Evolutionary conservation across 2,113 vertebrate species (phyloP).

Genomic region (Ailurus styani): DNA sequence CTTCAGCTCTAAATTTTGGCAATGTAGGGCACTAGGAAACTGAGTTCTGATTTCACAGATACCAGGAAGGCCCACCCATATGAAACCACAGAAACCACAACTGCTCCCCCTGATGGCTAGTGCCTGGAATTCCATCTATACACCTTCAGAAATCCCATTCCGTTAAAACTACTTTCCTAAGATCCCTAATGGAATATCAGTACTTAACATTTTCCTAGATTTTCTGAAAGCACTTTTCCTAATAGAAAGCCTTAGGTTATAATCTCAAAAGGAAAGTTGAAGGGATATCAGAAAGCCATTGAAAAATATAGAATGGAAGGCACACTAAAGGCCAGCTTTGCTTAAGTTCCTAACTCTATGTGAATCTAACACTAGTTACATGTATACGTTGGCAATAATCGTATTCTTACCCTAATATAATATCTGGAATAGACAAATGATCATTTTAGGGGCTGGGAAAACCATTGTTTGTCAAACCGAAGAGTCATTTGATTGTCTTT

Average conservation of each 20-base stretch:
- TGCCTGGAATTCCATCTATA: background rate
- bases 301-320: background rate
- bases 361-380: background rate
- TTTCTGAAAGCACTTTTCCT: conserved; percentile 10
- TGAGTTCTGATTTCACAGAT: background rate
- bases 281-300: background rate
- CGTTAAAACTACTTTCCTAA: background rate
- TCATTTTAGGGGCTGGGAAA: background rate
- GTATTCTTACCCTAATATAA: background rate
- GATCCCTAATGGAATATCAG: background rate
- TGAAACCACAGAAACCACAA: conserved; percentile 27
- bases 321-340: background rate
- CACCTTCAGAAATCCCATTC: background rate
- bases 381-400: background rate
- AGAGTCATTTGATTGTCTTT: background rate
- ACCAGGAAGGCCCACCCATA: background rate
- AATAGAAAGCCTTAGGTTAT: background rate
- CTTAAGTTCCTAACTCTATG: background rate
- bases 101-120: background rate
- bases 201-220: background rate
- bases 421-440: background rate
- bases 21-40: background rate
- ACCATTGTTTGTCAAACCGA: background rate
- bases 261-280: background rate
- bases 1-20: background rate